Evolutionary conservation across 2,113 vertebrate species (phyloP), one percentile per base, ranked within the genome.

Genomic region (Typhlomys cinereus): DNA sequence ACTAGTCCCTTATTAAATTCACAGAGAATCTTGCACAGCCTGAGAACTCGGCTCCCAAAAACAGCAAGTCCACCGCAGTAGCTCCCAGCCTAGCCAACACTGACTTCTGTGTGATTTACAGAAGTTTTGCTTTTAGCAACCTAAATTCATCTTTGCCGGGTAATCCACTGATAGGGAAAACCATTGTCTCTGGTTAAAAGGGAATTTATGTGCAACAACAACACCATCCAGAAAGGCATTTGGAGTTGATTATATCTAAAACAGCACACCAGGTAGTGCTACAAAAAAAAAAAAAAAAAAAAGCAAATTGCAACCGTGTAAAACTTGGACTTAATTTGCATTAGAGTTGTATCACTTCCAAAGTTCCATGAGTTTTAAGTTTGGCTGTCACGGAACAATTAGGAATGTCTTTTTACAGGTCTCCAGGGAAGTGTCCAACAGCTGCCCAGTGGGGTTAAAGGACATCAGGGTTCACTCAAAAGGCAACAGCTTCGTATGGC

Each of bases 281-380:
- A 54, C n/a, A n/a, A n/a, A n/a, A n/a, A n/a, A n/a, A n/a, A n/a
- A n/a, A n/a, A n/a, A n/a, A n/a, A n/a, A n/a, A n/a, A 85, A 92
- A 95, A 95, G 83, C 88, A 94, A 96, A 88, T 96, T 88, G 92
- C 2, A 41, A 31, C 67, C 48, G 39, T 57, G 29, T 29, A 86
- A 34, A 94, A 69, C 62, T 90, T 85, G 87, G 92, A 70, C 69
- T 91, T 54, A n/a, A 82, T 95, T 96, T 95, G 64, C 70, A 90
- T 94, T 90, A 85, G 44, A 95, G 85, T 75, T 88, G n/a, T 59
- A 52, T 48, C 85, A 50, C 74, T 93, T 88, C 25, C 57, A 85
- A 80, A 61, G 86, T 75, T 89, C 34, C 23, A 67, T 81, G 12
- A 25, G 25, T 73, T 57, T 25, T 87, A 75, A 74, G 11, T 52